phyloP scores from a whole-genome alignment of 2,113 vertebrate genomes.

The Platycercus adscitus region DNA sequence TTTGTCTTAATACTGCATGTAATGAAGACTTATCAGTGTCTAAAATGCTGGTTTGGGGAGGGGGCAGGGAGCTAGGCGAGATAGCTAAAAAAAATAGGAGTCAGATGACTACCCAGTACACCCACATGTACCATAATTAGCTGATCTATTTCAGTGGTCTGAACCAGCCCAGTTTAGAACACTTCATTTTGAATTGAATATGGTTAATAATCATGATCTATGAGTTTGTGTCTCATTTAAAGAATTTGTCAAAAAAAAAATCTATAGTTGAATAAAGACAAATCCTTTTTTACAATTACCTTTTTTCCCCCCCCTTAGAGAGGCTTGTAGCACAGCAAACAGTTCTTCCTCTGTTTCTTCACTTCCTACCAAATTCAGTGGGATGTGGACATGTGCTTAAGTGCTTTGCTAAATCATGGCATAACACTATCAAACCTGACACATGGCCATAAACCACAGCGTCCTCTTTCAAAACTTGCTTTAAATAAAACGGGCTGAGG shows the following conservation, averaged over 20 bases:
- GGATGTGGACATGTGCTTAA: conserved; percentile 39
- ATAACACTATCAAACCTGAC: conserved; percentile 46
- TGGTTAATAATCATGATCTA: background rate
- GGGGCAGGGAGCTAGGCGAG: background rate
- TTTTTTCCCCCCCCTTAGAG: background rate
- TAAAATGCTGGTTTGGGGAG: background rate
- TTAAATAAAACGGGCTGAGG: conserved; percentile 20
- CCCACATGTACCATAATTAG: conserved; percentile 59
- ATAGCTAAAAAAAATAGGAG: conserved; percentile 36
- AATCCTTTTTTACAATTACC: background rate
- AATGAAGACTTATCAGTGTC: background rate
- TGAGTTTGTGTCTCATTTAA: background rate
- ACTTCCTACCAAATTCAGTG: conserved; percentile 37
- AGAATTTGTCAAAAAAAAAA: background rate
- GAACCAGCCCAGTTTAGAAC: background rate
- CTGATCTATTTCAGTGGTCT: conserved; percentile 48
- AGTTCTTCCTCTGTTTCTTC: background rate
- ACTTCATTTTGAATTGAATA: background rate
- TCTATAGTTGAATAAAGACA: background rate
- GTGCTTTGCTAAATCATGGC: conserved; percentile 62
- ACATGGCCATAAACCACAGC: conserved; percentile 41
- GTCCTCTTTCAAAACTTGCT: conserved; percentile 21
- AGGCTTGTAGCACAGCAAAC: background rate
- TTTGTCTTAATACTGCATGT: background rate
- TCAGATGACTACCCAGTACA: conserved; percentile 52